Evolutionary conservation across 2,113 vertebrate genomes (phyloP).

Genomic region (Phaethon lepturus): DNA sequence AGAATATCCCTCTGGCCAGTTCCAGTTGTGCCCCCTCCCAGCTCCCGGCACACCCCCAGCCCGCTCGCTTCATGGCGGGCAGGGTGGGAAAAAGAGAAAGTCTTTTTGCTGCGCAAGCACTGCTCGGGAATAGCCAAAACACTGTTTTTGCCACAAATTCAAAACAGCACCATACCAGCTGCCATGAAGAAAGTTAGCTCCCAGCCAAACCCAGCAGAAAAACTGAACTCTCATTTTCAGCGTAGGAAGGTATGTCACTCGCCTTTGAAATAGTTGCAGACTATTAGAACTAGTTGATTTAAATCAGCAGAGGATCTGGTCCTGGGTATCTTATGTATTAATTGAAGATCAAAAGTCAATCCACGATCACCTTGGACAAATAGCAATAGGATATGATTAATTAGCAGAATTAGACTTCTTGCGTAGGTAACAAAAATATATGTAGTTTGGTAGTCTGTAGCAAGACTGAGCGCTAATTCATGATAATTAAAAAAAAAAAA

Average conservation of each 20-base stretch:
- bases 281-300: background rate
- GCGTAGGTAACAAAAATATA: background rate
- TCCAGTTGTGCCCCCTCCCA: no score
- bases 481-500: background rate
- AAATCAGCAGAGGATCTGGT: background rate
- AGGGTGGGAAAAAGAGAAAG: no score
- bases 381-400: background rate
- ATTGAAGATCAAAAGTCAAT: background rate
- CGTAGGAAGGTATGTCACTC: background rate
- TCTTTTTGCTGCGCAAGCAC: no score
- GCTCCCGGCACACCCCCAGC: no score
- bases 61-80: no score
- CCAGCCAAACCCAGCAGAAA: background rate
- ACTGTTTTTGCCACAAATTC: background rate
- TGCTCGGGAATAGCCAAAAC: background rate
- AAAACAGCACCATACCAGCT: background rate
- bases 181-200: background rate
- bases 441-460: background rate
- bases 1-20: no score
- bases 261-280: background rate
- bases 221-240: background rate
- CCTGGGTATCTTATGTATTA: background rate
- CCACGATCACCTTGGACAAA: background rate
- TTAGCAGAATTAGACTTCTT: background rate
- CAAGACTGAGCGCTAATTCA: background rate